phyloP scores from a whole-genome alignment of 2,113 vertebrate genomes.

The Gnathonemus echidnorhynchus region DNA sequence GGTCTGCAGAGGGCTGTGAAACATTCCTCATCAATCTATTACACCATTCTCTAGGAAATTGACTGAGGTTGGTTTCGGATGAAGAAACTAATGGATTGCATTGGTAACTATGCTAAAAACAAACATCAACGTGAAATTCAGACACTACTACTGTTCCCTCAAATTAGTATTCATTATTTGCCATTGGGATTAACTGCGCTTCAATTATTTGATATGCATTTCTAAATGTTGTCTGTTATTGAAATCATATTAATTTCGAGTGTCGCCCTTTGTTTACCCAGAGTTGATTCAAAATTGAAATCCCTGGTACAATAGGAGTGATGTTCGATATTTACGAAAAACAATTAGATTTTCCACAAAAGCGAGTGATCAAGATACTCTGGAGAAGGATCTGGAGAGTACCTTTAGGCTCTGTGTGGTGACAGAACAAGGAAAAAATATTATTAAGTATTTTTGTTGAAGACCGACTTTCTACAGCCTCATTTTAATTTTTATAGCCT shows the following conservation, averaged over 20 bases:
- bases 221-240: conserved; percentile 3
- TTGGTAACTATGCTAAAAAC: neutral
- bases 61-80: neutral
- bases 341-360: conserved; percentile 5
- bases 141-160: neutral
- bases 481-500: neutral
- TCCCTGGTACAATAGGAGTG: neutral
- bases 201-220: conserved; percentile 9
- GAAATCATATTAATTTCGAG: neutral
- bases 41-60: neutral
- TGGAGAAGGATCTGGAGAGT: neutral
- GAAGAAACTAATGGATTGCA: neutral
- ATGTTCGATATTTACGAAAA: neutral
- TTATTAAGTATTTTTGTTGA: neutral
- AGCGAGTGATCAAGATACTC: neutral
- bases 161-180: conserved; percentile 1
- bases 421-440: neutral
- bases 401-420: neutral
- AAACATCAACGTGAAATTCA: neutral
- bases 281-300: neutral
- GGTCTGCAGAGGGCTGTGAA: neutral
- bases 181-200: neutral
- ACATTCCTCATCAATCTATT: neutral
- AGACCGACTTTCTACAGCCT: neutral
- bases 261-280: neutral